phyloP scores from a whole-genome alignment of 2,113 vertebrate species.

The Alaudala cheleensis region DNA sequence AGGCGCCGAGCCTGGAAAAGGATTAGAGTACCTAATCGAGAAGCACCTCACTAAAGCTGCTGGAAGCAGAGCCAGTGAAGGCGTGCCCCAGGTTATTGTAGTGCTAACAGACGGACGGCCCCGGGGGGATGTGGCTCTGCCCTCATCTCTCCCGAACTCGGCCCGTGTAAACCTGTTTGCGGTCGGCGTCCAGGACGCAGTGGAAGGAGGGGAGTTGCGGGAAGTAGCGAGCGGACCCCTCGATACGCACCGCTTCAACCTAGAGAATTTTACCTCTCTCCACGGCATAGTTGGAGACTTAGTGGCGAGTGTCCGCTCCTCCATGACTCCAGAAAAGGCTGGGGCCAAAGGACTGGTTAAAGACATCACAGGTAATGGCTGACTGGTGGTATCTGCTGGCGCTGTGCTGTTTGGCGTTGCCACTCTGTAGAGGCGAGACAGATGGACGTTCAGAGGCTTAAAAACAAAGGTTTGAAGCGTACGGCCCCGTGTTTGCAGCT shows the following conservation, averaged over 20 bases:
- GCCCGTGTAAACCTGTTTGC: conserved; percentile 83
- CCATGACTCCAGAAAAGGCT: conserved; percentile 73
- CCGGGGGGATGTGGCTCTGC: conserved; percentile 79
- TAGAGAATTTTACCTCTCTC: conserved; percentile 84
- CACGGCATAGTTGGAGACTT: conserved; percentile 82
- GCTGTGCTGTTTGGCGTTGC: neutral
- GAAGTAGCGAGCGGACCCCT: conserved; percentile 82
- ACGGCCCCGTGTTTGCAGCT: neutral
- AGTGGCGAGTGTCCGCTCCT: conserved; percentile 78
- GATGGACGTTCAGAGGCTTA: conserved; percentile 63
- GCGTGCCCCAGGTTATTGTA: conserved; percentile 82
- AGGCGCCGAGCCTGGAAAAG: conserved; percentile 80
- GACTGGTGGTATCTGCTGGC: conserved; percentile 48
- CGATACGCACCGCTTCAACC: conserved; percentile 80
- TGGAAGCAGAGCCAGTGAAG: conserved; percentile 83
- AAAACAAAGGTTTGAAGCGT: conserved; percentile 73
- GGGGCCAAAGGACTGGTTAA: conserved; percentile 77
- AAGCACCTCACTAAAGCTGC: conserved; percentile 79
- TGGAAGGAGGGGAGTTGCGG: conserved; percentile 78
- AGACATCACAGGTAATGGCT: conserved; percentile 87
- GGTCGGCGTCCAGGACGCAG: conserved; percentile 83
- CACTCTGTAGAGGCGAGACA: conserved; percentile 9
- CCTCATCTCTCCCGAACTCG: conserved; percentile 76
- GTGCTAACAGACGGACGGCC: conserved; percentile 83
- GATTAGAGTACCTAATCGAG: conserved; percentile 83